Percentiles rank a stretch among this genome's conserved stretches.
Evolutionary conservation across 1,140 invertebrate genomes (phyloP).

Genomic region (Melanaphis sacchari): DNA sequence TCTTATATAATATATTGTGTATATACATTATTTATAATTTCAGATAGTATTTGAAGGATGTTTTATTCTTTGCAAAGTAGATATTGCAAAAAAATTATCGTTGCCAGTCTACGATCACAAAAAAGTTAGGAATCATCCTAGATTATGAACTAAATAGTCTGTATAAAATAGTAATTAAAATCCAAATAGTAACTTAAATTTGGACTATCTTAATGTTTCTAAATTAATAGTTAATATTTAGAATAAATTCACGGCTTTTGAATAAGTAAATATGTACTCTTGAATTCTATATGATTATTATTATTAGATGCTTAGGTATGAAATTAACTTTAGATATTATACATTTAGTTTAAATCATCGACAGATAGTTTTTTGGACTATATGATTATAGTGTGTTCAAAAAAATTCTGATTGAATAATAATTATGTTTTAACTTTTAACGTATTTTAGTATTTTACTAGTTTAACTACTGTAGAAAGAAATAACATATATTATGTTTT

Average conservation of each 20-base stretch:
- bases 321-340: background rate
- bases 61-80: background rate
- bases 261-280: background rate
- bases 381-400: too few species aligned
- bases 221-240: constrained; percentile 17
- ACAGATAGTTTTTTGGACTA: too few species aligned
- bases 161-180: background rate
- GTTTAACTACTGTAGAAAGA: too few species aligned
- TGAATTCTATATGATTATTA: background rate
- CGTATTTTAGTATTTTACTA: too few species aligned
- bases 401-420: too few species aligned
- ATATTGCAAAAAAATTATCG: background rate
- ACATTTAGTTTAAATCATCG: background rate
- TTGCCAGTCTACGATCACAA: constrained; percentile 23
- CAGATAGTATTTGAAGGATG: background rate
- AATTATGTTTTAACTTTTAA: too few species aligned
- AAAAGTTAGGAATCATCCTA: constrained; percentile 55
- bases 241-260: background rate
- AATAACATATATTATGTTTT: too few species aligned
- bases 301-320: background rate
- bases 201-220: background rate
- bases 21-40: background rate
- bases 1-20: background rate
- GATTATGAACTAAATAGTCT: constrained; percentile 59
- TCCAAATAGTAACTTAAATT: background rate